phyloP scores from a whole-genome alignment of 2,888 invertebrate species.

The Drosophila macrothrix region DNA sequence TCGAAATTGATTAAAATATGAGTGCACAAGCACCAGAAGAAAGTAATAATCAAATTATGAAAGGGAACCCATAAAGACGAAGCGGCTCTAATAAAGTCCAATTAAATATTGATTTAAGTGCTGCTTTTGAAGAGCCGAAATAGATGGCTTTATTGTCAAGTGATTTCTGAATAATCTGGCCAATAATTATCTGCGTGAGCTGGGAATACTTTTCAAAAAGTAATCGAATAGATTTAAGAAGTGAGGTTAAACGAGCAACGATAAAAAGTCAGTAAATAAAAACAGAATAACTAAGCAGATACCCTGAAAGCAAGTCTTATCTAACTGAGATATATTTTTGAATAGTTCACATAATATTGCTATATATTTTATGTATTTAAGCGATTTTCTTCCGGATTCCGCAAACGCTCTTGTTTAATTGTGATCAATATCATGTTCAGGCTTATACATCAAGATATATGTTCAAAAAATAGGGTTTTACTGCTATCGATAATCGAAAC shows the following conservation, averaged over 20 bases:
- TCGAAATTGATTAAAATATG: slow-evolving; percentile 38
- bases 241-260: not conserved
- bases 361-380: not conserved
- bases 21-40: slow-evolving; percentile 39
- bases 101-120: not conserved
- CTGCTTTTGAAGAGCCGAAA: not conserved
- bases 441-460: too few relatives aligned
- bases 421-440: too few relatives aligned
- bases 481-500: not conserved
- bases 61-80: not conserved
- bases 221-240: not conserved
- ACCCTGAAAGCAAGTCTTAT: not conserved
- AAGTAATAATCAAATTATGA: slow-evolving; percentile 9
- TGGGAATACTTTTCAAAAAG: not conserved
- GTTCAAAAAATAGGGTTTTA: too few relatives aligned
- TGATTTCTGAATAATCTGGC: not conserved
- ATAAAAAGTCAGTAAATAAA: not conserved
- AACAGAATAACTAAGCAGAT: not conserved
- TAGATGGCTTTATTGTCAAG: not conserved
- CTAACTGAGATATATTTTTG: not conserved
- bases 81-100: slow-evolving; percentile 12
- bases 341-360: not conserved
- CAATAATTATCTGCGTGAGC: not conserved
- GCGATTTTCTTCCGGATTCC: not conserved
- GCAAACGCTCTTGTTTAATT: not conserved